These are phyloP conservation scores for Euproctis similis DNA, from an alignment of 2,888 invertebrate genomes.

Conservation along the genomic window DNA sequence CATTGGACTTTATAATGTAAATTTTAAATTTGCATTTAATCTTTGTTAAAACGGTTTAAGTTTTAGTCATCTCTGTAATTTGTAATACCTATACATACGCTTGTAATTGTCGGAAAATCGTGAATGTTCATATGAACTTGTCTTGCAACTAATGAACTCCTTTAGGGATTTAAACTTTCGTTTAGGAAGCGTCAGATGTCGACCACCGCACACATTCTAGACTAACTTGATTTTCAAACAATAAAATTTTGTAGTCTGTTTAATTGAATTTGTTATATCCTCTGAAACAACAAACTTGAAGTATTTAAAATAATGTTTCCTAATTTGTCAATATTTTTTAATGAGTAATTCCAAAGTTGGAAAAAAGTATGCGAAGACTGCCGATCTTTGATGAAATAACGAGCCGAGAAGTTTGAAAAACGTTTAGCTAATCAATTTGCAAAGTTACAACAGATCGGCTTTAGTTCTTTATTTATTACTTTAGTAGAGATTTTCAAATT, in stretches of 20 bases:
- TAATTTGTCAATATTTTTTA: conserved; percentile 15
- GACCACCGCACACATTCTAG: conserved; percentile 31
- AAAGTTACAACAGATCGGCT: too few relatives aligned
- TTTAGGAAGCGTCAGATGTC: conserved; percentile 17
- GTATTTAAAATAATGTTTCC: neutral
- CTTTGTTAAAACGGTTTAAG: conserved; percentile 1
- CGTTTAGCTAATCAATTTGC: conserved; percentile 20
- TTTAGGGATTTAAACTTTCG: conserved; percentile 46
- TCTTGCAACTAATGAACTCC: conserved; percentile 28
- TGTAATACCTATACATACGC: too few relatives aligned
- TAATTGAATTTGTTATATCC: too few relatives aligned
- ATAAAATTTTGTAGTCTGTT: too few relatives aligned
- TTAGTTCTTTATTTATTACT: too few relatives aligned
- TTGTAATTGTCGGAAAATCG: conserved; percentile 25
- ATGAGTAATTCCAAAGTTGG: conserved; percentile 24
- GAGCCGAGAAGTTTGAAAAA: conserved; percentile 20
- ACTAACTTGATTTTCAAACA: conserved; percentile 23
- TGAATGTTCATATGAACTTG: conserved; percentile 20
- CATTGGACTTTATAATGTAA: too few relatives aligned
- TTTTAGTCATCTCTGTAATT: conserved; percentile 5
- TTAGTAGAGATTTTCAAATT: too few relatives aligned
- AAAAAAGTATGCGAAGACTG: conserved; percentile 31
- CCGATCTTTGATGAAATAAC: conserved; percentile 28
- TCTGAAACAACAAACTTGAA: too few relatives aligned
- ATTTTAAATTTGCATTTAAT: neutral